Evolutionary conservation across 2,888 invertebrate genomes (phyloP), one percentile per base, ranked within the genome.

Genomic region (Coecobrya sp.): DNA sequence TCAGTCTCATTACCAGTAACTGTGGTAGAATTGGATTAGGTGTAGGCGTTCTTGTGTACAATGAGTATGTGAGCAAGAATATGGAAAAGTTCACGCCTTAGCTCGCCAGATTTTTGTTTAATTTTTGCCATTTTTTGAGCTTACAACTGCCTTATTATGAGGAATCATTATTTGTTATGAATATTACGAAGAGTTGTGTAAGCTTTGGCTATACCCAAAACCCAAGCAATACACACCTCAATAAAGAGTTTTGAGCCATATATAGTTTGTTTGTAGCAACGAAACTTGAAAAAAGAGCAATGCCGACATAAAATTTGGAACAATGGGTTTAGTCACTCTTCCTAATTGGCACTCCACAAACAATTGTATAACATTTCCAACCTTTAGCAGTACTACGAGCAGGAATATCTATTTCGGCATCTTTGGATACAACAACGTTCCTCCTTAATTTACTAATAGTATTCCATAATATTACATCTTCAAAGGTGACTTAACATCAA

Each of bases 31-130:
- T 70, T 68, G 84, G 65, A 22, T 45, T 45, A 27, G 5, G 27
- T 30, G 76, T 45, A n/a, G 49, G 45, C 45, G 36, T 19, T 8
- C 27, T 25, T 49, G 27, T 30, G 13, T 5, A 5, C 68, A n/a
- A 8, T 68, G 16, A 8, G 36, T n/a, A n/a, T 70, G 10, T 36
- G 36, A 70, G n/a, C 70, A 70, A 36, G 19, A 16, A 70, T 70
- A 36, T 70, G 70, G 70, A 70, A 70, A 70, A 36, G 36, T 36
- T 70, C 36, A 70, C 70, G 70, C 70, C 70, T 70, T 30, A 30
- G n/a, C 70, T 70, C n/a, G 70, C n/a, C 70, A 70, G 70, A 70
- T 36, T 70, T 62, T 10, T 3, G 5, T 25, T 62, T 10, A 4
- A 1, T 25, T 70, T 30, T 36, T 36, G 27, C 36, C n/a, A 30